Base-by-base conservation (phyloP, 1,140 invertebrate genomes). In the Drosophila quadrilineata region DNA sequence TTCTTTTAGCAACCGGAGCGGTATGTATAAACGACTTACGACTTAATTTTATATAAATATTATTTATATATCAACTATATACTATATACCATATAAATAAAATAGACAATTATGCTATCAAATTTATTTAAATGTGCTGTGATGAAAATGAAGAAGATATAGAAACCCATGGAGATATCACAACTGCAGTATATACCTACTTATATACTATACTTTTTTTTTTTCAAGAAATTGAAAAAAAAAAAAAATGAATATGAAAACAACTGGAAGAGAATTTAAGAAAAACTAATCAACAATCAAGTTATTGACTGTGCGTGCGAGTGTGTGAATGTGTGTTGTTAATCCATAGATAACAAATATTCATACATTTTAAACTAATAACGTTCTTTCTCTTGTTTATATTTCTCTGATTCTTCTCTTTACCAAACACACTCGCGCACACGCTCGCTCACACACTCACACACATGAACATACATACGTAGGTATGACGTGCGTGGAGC, bases 401-500 rank as follows among this genome's bases (percentile, higher is more conserved):
- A 82, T 82, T 72, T 84, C 64, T 82, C 64, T 82, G 64, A 66
- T 72, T 79, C 75, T 73, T 79, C 41, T 79, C 75, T 79, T 79
- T 75, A 62, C 50, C 69, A 50, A 38, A 38, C 53, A 53, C 10
- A 41, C 22, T 12, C 12, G 28, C 14, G 19, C 19, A 26, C 54
- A 19, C 24, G 33, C 33, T 3, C 46, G 17, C 28, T 24, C 24
- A 65, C 12, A 54, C 54, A 59, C 22, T 29, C 29, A 40, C 41
- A 54, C 48, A 40, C 41, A 16, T 31, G 48, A 19, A 64, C 6
- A 46, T 24, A 40, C 45, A 33, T 43, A 14, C 19, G 36, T 91
- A 99, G 98, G 91, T 99, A 99, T 92, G 98, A 99, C 92, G 96
- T 96, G 56, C 92, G 98, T 59, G 96, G 96, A 43, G 94, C 96